Conservation (phyloP, 2,113 vertebrate species). For the Aleadryas rufinucha region DNA sequence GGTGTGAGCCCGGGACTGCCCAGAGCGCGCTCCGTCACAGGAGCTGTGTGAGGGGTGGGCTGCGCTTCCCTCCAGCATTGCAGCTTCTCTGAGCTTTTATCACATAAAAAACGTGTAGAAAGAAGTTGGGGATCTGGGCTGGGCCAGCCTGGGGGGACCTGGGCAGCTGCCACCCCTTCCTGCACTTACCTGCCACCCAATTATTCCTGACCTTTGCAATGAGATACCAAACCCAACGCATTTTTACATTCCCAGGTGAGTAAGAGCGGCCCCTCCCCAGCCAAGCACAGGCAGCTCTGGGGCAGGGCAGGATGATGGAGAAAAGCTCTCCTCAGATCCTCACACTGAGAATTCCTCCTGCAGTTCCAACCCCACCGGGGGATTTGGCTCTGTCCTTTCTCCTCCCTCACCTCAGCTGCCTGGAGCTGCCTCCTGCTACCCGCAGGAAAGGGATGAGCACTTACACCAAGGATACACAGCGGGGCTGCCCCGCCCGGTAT, state of each 20-base stretch:
- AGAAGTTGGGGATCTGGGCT: background rate
- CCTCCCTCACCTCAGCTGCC: background rate
- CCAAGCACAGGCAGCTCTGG: background rate
- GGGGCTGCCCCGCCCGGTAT: accelerated
- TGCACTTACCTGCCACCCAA: background rate
- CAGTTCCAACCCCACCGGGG: accelerated
- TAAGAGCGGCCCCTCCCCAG: background rate
- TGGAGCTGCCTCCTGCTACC: background rate
- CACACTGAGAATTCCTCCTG: accelerated
- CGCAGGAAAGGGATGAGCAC: accelerated
- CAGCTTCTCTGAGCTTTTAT: background rate
- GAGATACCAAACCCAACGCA: background rate
- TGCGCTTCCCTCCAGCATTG: background rate
- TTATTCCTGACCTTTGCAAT: accelerated
- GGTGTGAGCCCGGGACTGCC: background rate
- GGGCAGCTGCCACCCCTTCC: background rate
- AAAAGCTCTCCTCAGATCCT: background rate
- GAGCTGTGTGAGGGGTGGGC: background rate
- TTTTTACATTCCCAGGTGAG: background rate
- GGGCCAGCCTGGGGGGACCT: background rate
- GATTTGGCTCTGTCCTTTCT: background rate
- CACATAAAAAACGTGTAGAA: background rate
- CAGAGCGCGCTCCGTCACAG: accelerated
- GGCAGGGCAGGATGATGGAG: background rate
- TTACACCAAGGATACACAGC: accelerated